Base-by-base conservation (phyloP, 2,797 vertebrate species). In the Arnoldichthys spilopterus region DNA sequence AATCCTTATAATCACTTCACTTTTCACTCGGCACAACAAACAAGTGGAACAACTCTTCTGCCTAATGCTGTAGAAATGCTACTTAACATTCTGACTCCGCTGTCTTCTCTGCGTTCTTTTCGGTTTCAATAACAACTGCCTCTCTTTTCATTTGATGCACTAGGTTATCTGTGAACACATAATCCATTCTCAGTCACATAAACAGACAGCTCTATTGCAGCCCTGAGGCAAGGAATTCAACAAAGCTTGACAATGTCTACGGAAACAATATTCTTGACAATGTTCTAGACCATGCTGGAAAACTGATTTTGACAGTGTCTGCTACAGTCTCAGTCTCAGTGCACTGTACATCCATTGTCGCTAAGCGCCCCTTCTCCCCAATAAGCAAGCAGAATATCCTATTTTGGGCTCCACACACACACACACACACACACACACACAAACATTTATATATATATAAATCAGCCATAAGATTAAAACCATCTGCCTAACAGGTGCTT, bases 201-300 rank as follows among this genome's bases (percentile, higher is more conserved):
- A 72, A 45, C 59, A 72, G 62, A 74, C 59, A 51, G 43, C 58
- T 74, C 72, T 64, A 49, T 74, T 47, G 20, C 59, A 11, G 34
- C 58, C 72, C 59, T 74, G 34, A 64, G 72, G 69, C 47, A 72
- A 45, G 26, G 49, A 45, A 78, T 43, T 53, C 61, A 37, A 63
- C 49, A 59, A 72, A 71, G 58, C 32, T 73, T 79, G 71, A 69
- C 58, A 75, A 12, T 56, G 54, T 54, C 49, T 64, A 34, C 58
- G 62, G 70, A 72, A 77, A 68, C 54, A 79, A 74, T 68, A 78
- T 63, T 72, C 26, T 32, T 37, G 49, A 56, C 69, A 71, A 56
- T 37, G 51, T 34, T 56, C 30, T 22, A 54, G 47, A 56, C 28
- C 37, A 51, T 2, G 69, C 28, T 13, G 49, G 45, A 56, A 54